Base-by-base conservation (phyloP, 2,797 vertebrate species). In the Neostethus bicornis region DNA sequence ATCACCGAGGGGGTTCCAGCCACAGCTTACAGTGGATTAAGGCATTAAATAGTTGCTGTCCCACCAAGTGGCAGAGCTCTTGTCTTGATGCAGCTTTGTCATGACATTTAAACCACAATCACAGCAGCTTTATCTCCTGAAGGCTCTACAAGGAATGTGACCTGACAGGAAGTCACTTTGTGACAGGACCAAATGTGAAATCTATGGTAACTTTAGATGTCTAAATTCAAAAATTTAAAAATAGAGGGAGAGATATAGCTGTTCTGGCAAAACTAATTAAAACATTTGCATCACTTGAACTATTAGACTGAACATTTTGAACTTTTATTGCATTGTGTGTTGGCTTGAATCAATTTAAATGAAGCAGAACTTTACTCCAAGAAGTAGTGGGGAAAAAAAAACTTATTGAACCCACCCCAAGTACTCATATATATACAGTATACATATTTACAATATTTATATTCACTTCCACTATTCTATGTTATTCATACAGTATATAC, bases 1-100 rank as follows among this genome's bases (percentile, higher is more conserved):
- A 80, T 81, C 90, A 82, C 84, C 68, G 46, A 87, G 86, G 88
- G 83, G 83, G 68, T 84, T 87, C 45, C 54, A 66, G 77, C 68
- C 52, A 51, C 78, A 87, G 83, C 81, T 89, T 87, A 86, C 72
- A 81, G 77, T 35, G 82, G 90, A 92, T 92, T 92, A 91, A 87
- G 73, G 86, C 79, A 85, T 87, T 90, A 88, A 89, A 89, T 77
- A 85, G 85, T 85, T 73, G 72, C 71, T 65, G 81, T 87, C 80
- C 82, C 76, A 78, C 66, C 76, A 76, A 71, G 76, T 69, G 66
- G 69, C 54, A 43, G 73, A 79, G 70, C 85, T 78, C 60, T 81
- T 78, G 81, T 70, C 70, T 69, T 59, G 54, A 73, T 67, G 70
- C 51, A 31, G 68, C 67, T 55, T 69, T 39, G 63, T 54, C 56